Base-by-base conservation (phyloP, 2,888 invertebrate genomes). In the Coronaproctus castanopsis region DNA sequence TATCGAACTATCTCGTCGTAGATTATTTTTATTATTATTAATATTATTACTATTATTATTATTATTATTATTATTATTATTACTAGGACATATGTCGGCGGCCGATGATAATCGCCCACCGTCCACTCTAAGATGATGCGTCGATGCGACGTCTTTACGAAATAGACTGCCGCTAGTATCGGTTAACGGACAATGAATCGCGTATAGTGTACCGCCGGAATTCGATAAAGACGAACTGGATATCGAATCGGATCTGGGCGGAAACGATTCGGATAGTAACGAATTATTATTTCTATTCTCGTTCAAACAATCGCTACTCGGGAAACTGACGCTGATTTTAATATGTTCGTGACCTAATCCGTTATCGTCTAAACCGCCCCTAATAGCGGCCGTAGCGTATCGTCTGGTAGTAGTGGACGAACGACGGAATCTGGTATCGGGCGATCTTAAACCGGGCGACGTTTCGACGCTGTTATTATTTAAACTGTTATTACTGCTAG, bases 301-400 rank as follows among this genome's bases (percentile, higher is more conserved):
- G 58, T 62, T 67, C 55, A 69, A 68, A 66, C 83, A 83, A 66
- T 87, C 87, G 61, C 80, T 83, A 57, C 86, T 86, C 2, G 87
- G 87, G 70, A 87, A 87, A 22, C 87, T 87, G 1, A 88, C 86
- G 62, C 86, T 87, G 67, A 88, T 88, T 71, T 87, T 87, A 64
- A 88, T 83, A 69, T 83, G 83, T 65, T 87, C 87, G 69, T 83
- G 83, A n/a, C n/a, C n/a, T n/a, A n/a, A n/a, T n/a, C n/a, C n/a
- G n/a, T n/a, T n/a, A n/a, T n/a, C n/a, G 24, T 62, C 63, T 48
- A 49, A 52, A 24, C 58, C 61, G 24, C 54, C 54, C n/a, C 61
- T 62, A 5, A 63, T 14, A 65, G 64, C 2, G 64, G 62, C 22
- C 64, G 64, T 3, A 61, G 65, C 57, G 23, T 50, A 24, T 1